Evolutionary conservation across 2,113 vertebrate species (phyloP), one percentile per base, ranked within the genome.

Genomic region (Erythrocercus mccallii): DNA sequence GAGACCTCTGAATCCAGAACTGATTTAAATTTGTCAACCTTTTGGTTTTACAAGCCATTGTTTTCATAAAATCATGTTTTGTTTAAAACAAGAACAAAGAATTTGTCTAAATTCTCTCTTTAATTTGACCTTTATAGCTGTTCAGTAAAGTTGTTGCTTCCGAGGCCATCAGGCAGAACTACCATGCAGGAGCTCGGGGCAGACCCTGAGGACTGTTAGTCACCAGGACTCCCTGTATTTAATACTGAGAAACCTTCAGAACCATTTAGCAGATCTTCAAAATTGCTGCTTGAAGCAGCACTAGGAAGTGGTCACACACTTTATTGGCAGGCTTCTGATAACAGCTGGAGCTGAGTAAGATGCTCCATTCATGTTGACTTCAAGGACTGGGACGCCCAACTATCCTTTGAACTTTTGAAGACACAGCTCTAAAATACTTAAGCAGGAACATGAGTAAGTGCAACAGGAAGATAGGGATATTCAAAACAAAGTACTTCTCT

Each of bases 401-500:
- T 89, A 3, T 89, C 48, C 92, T 95, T 93, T 87, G 78, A 95
- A 96, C 70, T 68, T 84, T 79, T 56, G 65, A 64, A 91, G 84
- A n/a, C 74, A 48, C 40, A 71, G 11, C 65, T 70, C 28, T 81
- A 27, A 90, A 92, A 81, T 87, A 64, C 74, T 82, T 47, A 60
- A 76, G 70, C 87, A 90, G 92, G 92, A 95, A 96, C 90, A 95
- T 95, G 90, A 95, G 70, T 90, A 91, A 96, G 90, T 81, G 73
- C 65, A 53, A 44, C 87, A 94, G 84, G 66, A 95, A 95, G 90
- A 90, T 56, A 79, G 56, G 13, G 25, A 37, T 38, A 69, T 87
- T 87, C 48, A 72, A 87, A 95, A 87, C 77, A 91, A 94, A 90
- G 45, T 79, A 56, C 40, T 87, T 66, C 37, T 72, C 65, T 72